Percentiles rank a stretch among this genome's conserved stretches.
Conservation (phyloP, 2,113 vertebrate genomes). For the Copsychus sechellarum region DNA sequence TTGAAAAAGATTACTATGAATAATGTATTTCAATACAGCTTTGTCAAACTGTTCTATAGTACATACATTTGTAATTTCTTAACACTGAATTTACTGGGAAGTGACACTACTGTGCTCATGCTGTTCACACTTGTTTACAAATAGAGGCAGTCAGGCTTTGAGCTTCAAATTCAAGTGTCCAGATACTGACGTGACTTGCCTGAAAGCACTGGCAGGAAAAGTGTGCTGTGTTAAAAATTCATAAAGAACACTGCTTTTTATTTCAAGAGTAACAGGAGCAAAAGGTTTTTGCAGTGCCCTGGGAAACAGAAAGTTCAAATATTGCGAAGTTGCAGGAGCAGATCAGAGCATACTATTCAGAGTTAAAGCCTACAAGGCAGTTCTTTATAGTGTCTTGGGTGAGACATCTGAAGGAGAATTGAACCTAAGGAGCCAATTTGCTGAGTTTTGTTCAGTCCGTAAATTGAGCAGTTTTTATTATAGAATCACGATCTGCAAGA, state of each 20-base stretch:
- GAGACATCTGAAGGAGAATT: constrained; percentile 77
- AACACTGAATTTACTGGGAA: constrained; percentile 77
- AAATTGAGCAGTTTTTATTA: constrained; percentile 68
- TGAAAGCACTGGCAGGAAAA: constrained; percentile 71
- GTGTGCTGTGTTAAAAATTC: constrained; percentile 81
- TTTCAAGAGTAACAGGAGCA: constrained; percentile 77
- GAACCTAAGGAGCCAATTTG: constrained; percentile 87
- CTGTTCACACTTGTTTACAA: constrained; percentile 83
- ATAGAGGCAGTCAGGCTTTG: constrained; percentile 76
- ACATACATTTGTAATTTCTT: constrained; percentile 79
- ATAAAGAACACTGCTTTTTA: constrained; percentile 82
- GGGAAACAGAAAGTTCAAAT: constrained; percentile 86
- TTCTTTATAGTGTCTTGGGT: constrained; percentile 78
- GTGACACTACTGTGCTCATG: constrained; percentile 80
- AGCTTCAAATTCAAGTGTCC: constrained; percentile 70
- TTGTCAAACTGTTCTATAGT: constrained; percentile 71
- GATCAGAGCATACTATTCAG: constrained; percentile 84
- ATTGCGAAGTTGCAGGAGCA: constrained; percentile 73
- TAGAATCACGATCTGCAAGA: constrained; percentile 60
- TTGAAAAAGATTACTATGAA: constrained; percentile 78
- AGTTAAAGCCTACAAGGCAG: constrained; percentile 82
- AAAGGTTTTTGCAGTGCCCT: constrained; percentile 79
- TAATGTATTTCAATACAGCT: constrained; percentile 77
- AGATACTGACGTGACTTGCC: constrained; percentile 72
- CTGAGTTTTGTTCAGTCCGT: constrained; percentile 81